phyloP scores from a whole-genome alignment of 1,140 invertebrate species.

The Globodera ellingtonae region DNA sequence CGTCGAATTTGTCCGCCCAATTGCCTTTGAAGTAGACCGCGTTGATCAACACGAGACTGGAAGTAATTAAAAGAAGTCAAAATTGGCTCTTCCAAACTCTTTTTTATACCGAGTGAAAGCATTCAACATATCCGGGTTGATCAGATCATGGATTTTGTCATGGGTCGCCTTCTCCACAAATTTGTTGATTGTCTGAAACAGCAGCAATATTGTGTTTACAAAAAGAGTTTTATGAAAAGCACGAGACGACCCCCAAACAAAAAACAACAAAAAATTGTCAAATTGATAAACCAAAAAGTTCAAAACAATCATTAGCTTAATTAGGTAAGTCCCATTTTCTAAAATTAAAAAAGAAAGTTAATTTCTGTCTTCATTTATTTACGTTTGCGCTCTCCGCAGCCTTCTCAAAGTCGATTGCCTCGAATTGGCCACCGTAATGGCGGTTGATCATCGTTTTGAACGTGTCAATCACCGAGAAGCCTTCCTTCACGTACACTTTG shows the following conservation, averaged over 20 bases:
- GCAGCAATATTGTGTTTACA: neutral
- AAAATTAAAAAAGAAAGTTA: no score
- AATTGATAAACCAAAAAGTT: neutral
- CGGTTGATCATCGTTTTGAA: conserved; percentile 13
- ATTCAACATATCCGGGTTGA: conserved; percentile 20
- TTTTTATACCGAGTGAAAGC: conserved; percentile 24
- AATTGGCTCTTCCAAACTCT: no score
- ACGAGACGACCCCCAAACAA: neutral
- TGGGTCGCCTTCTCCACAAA: conserved; percentile 49
- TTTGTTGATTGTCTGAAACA: conserved; percentile 39
- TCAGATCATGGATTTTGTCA: conserved; percentile 41
- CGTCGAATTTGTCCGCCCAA: conserved; percentile 39
- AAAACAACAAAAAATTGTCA: neutral
- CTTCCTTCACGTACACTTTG: conserved; percentile 17
- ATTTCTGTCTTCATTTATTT: no score
- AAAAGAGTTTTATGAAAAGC: no score
- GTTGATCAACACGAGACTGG: conserved; percentile 47
- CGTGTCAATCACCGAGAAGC: conserved; percentile 11
- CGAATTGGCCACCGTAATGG: conserved; percentile 30
- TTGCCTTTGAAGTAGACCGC: conserved; percentile 53
- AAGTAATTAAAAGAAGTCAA: neutral
- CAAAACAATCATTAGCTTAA: no score
- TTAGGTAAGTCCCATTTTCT: no score
- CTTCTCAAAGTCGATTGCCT: conserved; percentile 24
- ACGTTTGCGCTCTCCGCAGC: conserved; percentile 26